Evolutionary conservation across 1,140 invertebrate species (phyloP).

Genomic region (Araneus ventricosus): DNA sequence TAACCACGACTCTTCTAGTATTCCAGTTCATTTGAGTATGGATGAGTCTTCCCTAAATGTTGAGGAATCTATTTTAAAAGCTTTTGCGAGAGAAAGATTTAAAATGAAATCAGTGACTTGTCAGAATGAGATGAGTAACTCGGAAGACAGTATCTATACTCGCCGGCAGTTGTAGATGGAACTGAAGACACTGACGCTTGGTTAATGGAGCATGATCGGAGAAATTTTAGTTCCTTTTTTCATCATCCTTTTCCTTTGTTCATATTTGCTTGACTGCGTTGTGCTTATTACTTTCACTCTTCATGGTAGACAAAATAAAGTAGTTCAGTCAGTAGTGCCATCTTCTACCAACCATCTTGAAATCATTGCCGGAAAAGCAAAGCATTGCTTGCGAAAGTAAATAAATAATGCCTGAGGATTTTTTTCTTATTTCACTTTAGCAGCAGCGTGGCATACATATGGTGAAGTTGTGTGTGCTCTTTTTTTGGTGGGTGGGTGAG

Average conservation of each 20-base stretch:
- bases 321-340: constrained; percentile 25
- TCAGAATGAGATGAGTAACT: background rate
- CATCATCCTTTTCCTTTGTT: background rate
- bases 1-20: no score
- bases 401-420: background rate
- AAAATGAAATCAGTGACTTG: constrained; percentile 7
- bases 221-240: background rate
- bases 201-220: background rate
- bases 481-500: background rate
- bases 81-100: no score
- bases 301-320: background rate
- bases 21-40: no score
- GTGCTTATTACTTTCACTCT: background rate
- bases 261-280: constrained; percentile 5
- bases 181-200: constrained; percentile 7
- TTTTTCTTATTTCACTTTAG: background rate
- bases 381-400: background rate
- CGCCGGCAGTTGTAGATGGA: background rate
- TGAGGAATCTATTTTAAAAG: no score
- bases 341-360: background rate
- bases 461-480: no score
- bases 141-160: background rate
- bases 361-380: background rate
- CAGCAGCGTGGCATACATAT: background rate
- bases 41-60: no score